Conservation (phyloP, 2,888 invertebrate genomes). For the Drosophila quinaria region DNA sequence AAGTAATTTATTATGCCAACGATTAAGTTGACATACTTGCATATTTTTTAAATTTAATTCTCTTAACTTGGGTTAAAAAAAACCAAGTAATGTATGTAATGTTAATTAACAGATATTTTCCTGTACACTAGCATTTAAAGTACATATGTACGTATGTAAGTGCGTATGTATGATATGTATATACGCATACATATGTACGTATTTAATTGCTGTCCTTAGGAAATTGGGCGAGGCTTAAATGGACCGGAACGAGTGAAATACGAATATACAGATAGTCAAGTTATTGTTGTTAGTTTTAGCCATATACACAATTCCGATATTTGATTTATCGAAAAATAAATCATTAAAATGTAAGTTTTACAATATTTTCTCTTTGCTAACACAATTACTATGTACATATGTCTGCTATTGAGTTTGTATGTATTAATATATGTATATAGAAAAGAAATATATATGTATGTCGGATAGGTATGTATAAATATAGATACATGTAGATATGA, state of each 20-base stretch:
- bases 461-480: neutral
- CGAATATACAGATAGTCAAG: neutral
- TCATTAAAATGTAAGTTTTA: no score
- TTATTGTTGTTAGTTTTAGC: neutral
- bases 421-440: neutral
- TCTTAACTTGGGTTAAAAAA: no score
- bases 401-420: neutral
- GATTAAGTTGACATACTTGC: no score
- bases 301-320: neutral
- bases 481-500: constrained; percentile 1
- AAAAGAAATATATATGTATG: neutral
- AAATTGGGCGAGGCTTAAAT: constrained; percentile 8
- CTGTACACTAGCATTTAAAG: neutral
- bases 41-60: no score
- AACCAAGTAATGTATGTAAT: neutral
- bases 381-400: neutral
- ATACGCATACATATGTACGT: neutral
- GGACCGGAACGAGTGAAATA: neutral
- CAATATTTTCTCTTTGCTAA: neutral
- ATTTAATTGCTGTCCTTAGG: constrained; percentile 3
- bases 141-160: neutral
- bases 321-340: neutral
- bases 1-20: no score
- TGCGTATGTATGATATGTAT: neutral
- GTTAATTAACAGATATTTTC: neutral